Percentiles rank a stretch among this genome's conserved stretches.
Evolutionary conservation across 2,113 vertebrate genomes (phyloP).

Genomic region (Colius striatus): DNA sequence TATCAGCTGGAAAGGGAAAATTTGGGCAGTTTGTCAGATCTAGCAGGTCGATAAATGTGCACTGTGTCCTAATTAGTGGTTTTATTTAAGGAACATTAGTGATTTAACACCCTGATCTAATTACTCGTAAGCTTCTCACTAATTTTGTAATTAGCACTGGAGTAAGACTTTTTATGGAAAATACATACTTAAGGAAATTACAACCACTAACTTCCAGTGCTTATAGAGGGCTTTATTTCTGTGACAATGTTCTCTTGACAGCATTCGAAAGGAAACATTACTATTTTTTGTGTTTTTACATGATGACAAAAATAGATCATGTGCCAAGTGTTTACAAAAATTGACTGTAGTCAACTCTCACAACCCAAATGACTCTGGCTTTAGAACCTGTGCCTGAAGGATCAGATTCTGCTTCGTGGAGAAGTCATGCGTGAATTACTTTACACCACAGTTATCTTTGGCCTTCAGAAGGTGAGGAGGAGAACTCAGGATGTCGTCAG

Average conservation of each 20-base stretch:
- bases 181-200: neutral
- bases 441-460: constrained; percentile 2
- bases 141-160: constrained; percentile 29
- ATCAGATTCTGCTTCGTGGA: neutral
- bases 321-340: neutral
- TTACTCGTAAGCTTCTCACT: neutral
- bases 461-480: neutral
- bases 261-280: neutral
- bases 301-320: neutral
- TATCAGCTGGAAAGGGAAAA: neutral
- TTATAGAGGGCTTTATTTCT: neutral
- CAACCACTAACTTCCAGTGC: neutral
- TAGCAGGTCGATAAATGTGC: neutral
- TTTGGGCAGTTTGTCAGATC: neutral
- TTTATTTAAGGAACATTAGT: constrained; percentile 36
- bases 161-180: constrained; percentile 11
- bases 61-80: constrained; percentile 13
- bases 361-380: neutral
- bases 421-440: neutral
- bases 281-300: neutral
- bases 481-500: neutral
- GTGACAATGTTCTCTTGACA: neutral
- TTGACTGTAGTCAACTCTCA: neutral
- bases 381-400: neutral
- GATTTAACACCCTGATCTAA: constrained; percentile 13